A percentile compares a stretch with the other conserved stretches of the same genome.
phyloP scores from a whole-genome alignment of 1,140 invertebrate genomes.

The Drosophila micromelanica region DNA sequence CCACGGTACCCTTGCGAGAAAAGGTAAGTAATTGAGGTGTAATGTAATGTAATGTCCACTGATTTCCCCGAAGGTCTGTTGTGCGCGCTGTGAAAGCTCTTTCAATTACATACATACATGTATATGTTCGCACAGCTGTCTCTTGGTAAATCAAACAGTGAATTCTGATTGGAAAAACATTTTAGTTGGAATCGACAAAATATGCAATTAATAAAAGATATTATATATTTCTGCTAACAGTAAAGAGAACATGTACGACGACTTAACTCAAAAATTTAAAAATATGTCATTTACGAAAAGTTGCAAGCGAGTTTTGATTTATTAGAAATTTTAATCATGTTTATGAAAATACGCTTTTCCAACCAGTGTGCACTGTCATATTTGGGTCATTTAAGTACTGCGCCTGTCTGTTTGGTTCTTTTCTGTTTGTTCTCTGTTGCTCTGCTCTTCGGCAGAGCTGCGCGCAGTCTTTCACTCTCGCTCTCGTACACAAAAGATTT shows the following conservation, averaged over 20 bases:
- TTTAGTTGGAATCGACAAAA: background rate
- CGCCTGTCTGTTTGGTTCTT: conserved; percentile 48
- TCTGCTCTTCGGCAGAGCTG: conserved; percentile 24
- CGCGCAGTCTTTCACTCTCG: conserved; percentile 16
- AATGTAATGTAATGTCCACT: conserved; percentile 55
- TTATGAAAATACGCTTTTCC: conserved; percentile 29
- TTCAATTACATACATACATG: conserved; percentile 23
- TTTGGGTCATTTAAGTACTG: conserved; percentile 52
- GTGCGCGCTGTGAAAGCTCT: conserved; percentile 31
- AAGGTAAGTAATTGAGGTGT: conserved; percentile 61
- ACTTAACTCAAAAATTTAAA: background rate
- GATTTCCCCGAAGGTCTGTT: conserved; percentile 45
- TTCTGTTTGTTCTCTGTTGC: conserved; percentile 45
- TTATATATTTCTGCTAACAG: no score
- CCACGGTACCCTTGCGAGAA: conserved; percentile 53
- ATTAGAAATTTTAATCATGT: conserved; percentile 8
- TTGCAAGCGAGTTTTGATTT: background rate
- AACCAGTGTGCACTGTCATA: conserved; percentile 50
- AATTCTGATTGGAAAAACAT: background rate
- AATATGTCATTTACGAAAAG: background rate
- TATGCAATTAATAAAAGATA: background rate
- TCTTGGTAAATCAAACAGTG: background rate
- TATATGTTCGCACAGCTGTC: conserved; percentile 37
- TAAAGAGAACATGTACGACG: no score
- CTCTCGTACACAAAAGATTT: conserved; percentile 27